phyloP scores from a whole-genome alignment of 2,113 vertebrate species.

The Sterna hirundo region DNA sequence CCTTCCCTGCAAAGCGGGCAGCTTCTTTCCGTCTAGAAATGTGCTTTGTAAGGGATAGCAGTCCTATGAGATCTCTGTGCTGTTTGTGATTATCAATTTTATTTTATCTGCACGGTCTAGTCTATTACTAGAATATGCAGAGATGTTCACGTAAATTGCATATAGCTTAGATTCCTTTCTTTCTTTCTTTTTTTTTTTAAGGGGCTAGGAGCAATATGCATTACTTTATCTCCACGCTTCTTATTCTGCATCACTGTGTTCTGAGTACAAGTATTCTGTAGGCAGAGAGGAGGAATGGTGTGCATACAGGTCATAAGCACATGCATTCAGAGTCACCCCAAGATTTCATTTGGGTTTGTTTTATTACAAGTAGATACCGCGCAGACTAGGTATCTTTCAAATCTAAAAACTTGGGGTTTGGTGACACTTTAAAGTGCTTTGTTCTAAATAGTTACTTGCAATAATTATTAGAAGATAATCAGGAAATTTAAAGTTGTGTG shows the following conservation, averaged over 20 bases:
- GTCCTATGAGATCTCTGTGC: not conserved
- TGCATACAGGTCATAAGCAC: not conserved
- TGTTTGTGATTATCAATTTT: not conserved
- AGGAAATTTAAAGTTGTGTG: not conserved
- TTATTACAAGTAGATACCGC: not conserved
- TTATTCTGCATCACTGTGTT: not conserved
- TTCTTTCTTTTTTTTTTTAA: not conserved
- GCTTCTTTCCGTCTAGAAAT: not conserved
- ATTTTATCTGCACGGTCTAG: not conserved
- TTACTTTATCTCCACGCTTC: not conserved
- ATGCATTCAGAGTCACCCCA: not conserved
- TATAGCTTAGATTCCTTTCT: not conserved
- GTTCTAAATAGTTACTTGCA: not conserved
- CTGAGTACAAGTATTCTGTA: not conserved
- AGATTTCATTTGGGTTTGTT: not conserved
- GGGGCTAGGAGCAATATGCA: not conserved
- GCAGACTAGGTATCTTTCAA: not conserved
- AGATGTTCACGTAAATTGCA: not conserved
- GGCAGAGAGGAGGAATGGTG: not conserved
- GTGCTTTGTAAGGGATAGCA: not conserved
- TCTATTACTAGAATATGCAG: accelerated
- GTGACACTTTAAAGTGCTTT: not conserved
- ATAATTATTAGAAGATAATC: not conserved
- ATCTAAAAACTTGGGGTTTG: not conserved
- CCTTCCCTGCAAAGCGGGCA: not conserved